Conservation (phyloP, 2,113 vertebrate genomes). For the Meleagris gallopavo region DNA sequence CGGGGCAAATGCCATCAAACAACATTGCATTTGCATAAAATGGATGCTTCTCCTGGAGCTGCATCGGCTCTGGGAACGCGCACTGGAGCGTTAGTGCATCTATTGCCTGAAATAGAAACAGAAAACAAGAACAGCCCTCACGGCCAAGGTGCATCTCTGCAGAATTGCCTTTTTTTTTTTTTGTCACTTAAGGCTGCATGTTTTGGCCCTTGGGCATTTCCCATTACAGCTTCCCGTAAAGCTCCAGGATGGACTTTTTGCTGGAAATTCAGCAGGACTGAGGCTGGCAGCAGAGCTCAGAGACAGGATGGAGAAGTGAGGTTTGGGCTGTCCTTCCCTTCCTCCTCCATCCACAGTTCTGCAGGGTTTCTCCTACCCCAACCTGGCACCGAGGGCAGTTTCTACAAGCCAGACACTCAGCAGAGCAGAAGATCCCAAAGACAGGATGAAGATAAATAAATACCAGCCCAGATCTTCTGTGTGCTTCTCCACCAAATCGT, state of each 20-base stretch:
- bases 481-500: background rate
- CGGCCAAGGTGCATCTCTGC: background rate
- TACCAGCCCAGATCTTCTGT: background rate
- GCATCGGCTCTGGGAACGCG: background rate
- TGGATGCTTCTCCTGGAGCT: background rate
- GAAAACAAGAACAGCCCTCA: background rate
- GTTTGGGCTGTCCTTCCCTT: background rate
- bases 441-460: background rate
- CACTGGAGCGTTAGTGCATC: background rate
- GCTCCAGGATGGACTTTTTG: background rate
- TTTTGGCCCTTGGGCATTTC: background rate
- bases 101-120: background rate
- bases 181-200: background rate
- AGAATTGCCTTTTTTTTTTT: background rate
- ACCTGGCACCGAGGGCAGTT: background rate
- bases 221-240: background rate
- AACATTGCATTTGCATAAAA: background rate
- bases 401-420: background rate
- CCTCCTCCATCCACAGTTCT: background rate
- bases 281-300: background rate
- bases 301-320: background rate
- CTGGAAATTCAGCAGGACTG: background rate
- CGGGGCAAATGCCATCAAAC: background rate
- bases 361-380: background rate
- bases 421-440: background rate